These are phyloP conservation scores for Sapajus apella DNA, from an alignment of 2,113 vertebrate genomes.

Conservation along the genomic window DNA sequence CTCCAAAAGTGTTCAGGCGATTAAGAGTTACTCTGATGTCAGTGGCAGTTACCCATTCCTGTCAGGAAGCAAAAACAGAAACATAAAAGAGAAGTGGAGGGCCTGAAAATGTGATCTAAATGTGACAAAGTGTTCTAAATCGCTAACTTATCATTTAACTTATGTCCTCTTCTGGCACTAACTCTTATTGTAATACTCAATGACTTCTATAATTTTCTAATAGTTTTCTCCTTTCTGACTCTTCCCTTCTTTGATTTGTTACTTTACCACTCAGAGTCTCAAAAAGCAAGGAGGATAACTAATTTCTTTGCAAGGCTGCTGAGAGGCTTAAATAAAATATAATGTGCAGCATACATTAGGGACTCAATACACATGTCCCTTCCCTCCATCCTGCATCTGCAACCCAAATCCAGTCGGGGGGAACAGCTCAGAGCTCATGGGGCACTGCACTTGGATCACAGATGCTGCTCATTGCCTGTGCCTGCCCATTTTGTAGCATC, in stretches of 20 bases:
- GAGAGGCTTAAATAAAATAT: not conserved
- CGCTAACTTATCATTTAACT: not conserved
- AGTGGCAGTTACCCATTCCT: conserved; percentile 99
- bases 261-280: not conserved
- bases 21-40: conserved; percentile 97
- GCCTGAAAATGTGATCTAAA: not conserved
- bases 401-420: not conserved
- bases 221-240: not conserved
- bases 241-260: not conserved
- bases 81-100: conserved; percentile 25
- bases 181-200: not conserved
- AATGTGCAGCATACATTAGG: not conserved
- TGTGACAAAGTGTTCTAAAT: not conserved
- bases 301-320: not conserved
- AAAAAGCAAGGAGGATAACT: not conserved
- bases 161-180: not conserved
- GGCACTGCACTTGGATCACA: rapidly evolving
- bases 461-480: not conserved
- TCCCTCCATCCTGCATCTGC: not conserved
- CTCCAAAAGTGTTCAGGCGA: conserved; percentile 98
- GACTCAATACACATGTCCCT: not conserved
- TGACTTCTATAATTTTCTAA: not conserved
- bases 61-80: conserved; percentile 28
- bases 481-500: not conserved
- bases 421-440: not conserved